Evolutionary conservation across 2,797 vertebrate species (phyloP), one percentile per base, ranked within the genome.

Genomic region (Sebastes variabilis): DNA sequence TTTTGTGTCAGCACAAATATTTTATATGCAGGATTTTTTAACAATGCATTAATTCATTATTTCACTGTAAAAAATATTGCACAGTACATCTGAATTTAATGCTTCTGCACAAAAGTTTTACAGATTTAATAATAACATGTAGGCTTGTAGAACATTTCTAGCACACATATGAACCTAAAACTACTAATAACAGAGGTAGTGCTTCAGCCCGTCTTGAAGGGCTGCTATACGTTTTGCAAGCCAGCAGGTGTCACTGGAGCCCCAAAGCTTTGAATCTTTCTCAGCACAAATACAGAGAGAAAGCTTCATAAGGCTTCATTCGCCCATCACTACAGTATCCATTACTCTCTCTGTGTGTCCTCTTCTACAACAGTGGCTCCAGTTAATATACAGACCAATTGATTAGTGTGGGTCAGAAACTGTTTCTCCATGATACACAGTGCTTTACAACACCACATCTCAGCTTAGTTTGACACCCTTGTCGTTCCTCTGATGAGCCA

Each of bases 11-110:
- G 1, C 8, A 52, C 1, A 52, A 52, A 8, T 14, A 67, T 52
- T 5, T 29, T 1, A n/a, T 12, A 52, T 30, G 6, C 6, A 30
- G 42, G 4, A n/a, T 16, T n/a, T 54, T 4, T 46, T 1, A 1
- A 27, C 1, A 24, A 55, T 7, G 3, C 16, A 6, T 2, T 38
- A 6, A 20, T 13, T 18, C 0, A n/a, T 29, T 1, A 29, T 59
- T 29, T 29, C 34, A 6, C 66, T 34, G n/a, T 18, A 24, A 68
- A 24, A 68, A 3, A 25, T 36, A 6, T 18, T 30, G 36, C 20
- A 62, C 14, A 18, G 8, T 1, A 65, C 22, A n/a, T 36, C 46
- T 64, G 22, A 11, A 64, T 62, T 11, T 10, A 34, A 64, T 6
- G 56, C 16, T 1, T 29, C 42, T 6, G 18, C 7, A 52, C 6